Base-by-base conservation (phyloP, 1,140 invertebrate genomes). In the Helicoverpa armigera region DNA sequence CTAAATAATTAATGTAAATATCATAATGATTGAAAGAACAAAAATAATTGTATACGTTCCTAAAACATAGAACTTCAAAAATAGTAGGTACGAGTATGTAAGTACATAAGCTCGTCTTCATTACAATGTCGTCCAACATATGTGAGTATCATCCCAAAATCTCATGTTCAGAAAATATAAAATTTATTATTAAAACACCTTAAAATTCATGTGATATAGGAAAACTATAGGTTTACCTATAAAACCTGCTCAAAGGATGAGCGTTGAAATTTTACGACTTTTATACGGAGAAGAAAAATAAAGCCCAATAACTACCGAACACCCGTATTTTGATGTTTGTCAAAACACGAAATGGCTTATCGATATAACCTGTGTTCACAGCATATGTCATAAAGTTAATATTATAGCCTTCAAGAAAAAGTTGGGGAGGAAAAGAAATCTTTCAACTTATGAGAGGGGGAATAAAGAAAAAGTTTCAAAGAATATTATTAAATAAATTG, bases 231-330 rank as follows among this genome's bases (percentile, higher is more conserved):
- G 61, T 43, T 2, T 63, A n/a, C 31, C 10, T 65, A 65, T 16
- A 65, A 29, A 65, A 65, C 7, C 61, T 35, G 35, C 31, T 35
- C 31, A 65, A 65, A 43, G 14, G 13, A 65, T 65, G 35, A 35
- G 31, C 31, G 1, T 16, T 65, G 61, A 65, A 65, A 11, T 63
- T 63, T 63, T 63, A 65, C 61, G 31, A 43, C 61, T 43, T 65
- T 65, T 14, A n/a, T 65, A 65, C 61, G 61, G 61, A 43, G 61
- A 65, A 35, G 61, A 31, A 65, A 43, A n/a, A 65, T 65, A 65
- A 43, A 65, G 29, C 31, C 14, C 61, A 43, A 65, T 65, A 43
- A 65, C 29, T 65, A 43, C 31, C 13, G 35, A 65, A 43, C 31
- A 65, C 14, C 61, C 35, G 31, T 35, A 14, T 43, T 65, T 43